Percentiles rank a stretch among this genome's conserved stretches.
Evolutionary conservation across 2,888 invertebrate genomes (phyloP).

Genomic region (Nasonovia ribisnigri): DNA sequence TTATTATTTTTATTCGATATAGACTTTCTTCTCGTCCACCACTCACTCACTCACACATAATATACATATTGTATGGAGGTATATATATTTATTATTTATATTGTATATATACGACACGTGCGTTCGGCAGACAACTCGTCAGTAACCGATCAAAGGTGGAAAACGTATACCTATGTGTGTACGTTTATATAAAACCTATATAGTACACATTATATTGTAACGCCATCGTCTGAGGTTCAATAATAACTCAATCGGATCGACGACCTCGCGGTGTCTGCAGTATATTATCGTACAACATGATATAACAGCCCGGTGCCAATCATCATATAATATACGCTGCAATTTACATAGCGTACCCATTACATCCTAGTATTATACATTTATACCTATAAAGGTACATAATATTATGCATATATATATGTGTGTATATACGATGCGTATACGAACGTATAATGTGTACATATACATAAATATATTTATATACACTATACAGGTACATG

Average conservation of each 20-base stretch:
- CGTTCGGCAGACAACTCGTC: constrained; percentile 43
- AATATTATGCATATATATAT: too few relatives aligned
- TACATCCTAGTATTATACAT: neutral
- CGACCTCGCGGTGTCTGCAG: constrained; percentile 47
- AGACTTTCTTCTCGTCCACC: constrained; percentile 14
- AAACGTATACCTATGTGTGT: neutral
- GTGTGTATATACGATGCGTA: neutral
- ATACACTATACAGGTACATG: neutral
- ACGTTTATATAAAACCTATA: neutral
- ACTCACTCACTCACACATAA: neutral
- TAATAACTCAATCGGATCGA: constrained; percentile 64
- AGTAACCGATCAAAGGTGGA: constrained; percentile 39
- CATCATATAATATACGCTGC: constrained; percentile 11
- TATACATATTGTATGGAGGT: neutral
- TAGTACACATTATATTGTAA: constrained; percentile 5
- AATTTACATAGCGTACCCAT: constrained; percentile 37
- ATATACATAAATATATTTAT: neutral
- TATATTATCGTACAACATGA: neutral
- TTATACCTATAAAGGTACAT: neutral
- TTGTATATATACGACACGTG: neutral
- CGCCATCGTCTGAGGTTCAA: constrained; percentile 36
- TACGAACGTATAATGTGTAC: too few relatives aligned
- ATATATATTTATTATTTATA: neutral
- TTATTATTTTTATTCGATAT: neutral
- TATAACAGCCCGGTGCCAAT: constrained; percentile 45